A percentile compares a stretch with the other conserved stretches of the same genome.
These are phyloP conservation scores for Echinometra lucunter DNA, from an alignment of 53 echinoderm and acorn worm genomes.

Conservation along the genomic window DNA sequence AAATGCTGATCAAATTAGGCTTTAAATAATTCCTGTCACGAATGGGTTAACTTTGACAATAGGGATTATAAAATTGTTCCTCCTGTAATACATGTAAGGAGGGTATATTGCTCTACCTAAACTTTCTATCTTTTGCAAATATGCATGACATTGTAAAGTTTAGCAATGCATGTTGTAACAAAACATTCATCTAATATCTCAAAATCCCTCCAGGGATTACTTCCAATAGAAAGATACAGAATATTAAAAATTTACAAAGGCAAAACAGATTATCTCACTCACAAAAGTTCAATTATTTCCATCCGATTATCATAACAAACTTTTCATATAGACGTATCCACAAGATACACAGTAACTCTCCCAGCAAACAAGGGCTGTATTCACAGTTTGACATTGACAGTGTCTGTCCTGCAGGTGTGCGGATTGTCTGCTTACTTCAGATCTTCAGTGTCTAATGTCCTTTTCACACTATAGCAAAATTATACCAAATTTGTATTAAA, in stretches of 20 bases:
- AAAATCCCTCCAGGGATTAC: neutral
- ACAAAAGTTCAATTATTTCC: conserved; percentile 36
- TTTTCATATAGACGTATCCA: neutral
- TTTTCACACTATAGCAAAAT: too few relatives aligned
- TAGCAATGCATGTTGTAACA: neutral
- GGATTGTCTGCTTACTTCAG: neutral
- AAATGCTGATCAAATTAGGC: too few relatives aligned
- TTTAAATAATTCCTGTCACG: too few relatives aligned
- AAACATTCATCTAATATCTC: neutral
- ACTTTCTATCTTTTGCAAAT: neutral
- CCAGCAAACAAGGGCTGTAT: neutral
- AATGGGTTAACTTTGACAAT: too few relatives aligned
- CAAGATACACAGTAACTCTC: neutral
- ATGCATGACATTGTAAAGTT: neutral
- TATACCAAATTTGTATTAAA: too few relatives aligned
- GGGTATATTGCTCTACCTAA: neutral
- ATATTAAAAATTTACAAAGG: neutral
- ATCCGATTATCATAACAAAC: neutral
- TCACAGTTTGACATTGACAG: neutral
- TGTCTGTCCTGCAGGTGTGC: neutral
- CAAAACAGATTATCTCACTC: neutral
- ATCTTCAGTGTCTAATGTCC: neutral
- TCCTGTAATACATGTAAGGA: neutral
- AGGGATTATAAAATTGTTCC: neutral
- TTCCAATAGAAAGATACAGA: neutral